Evolutionary conservation across 2,797 vertebrate genomes (phyloP).

Genomic region (Lithobates sylvaticus): DNA sequence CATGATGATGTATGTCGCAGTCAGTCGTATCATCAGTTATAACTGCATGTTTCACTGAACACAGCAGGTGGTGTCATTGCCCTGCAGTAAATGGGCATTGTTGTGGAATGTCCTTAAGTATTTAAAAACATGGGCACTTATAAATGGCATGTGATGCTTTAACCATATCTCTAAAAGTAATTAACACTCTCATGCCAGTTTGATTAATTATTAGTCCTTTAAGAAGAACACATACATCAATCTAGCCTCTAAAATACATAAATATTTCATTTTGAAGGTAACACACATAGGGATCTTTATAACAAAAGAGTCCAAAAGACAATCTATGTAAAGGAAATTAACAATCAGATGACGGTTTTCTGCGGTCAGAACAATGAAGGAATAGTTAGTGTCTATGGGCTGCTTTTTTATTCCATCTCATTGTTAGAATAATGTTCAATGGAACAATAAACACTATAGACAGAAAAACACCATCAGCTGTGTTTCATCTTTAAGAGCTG

Average conservation of each 20-base stretch:
- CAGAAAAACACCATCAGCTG: too few species aligned
- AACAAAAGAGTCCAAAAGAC: not conserved
- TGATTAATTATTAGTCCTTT: not conserved
- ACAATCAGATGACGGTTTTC: not conserved
- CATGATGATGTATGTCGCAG: constrained; percentile 1
- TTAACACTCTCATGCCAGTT: not conserved
- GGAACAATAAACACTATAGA: too few species aligned
- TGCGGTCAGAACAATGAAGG: not conserved
- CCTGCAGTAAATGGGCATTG: constrained; percentile 19
- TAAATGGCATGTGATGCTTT: not conserved
- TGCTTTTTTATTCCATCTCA: too few species aligned
- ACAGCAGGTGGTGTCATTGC: constrained; percentile 15
- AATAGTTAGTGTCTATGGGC: not conserved
- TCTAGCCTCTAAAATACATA: not conserved
- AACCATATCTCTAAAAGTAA: not conserved
- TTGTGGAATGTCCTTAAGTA: constrained; percentile 18
- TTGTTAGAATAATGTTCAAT: too few species aligned
- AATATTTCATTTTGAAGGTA: not conserved
- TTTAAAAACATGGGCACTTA: constrained; percentile 14
- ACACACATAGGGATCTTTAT: not conserved
- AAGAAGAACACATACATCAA: not conserved
- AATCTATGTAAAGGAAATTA: not conserved
- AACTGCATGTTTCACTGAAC: constrained; percentile 2
- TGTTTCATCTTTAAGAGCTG: not conserved
- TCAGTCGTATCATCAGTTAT: constrained; percentile 14